These are phyloP conservation scores for Ditylenchus weischeri DNA, from an alignment of 2,888 invertebrate species.

Conservation along the genomic window DNA sequence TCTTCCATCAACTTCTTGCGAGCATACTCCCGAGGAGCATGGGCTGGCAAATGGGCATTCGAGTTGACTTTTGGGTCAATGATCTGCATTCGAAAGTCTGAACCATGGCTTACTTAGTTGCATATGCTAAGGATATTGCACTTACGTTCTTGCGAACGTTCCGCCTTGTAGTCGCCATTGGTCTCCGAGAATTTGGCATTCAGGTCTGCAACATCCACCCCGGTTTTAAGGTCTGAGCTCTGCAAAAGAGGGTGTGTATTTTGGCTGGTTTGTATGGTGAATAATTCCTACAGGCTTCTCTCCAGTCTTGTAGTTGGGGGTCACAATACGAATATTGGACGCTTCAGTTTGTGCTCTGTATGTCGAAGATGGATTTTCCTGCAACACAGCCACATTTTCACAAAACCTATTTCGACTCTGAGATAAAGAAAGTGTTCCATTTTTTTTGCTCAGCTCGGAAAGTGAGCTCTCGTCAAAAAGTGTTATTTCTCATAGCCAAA, in stretches of 20 bases:
- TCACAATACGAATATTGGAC: slow-evolving; percentile 39
- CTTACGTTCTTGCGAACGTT: slow-evolving; percentile 45
- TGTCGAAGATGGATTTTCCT: slow-evolving; percentile 16
- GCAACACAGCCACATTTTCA: neutral
- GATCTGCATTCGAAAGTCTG: slow-evolving; percentile 54
- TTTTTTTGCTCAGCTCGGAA: too few relatives aligned
- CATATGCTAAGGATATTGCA: too few relatives aligned
- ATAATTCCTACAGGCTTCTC: slow-evolving; percentile 44
- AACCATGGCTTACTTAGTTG: too few relatives aligned
- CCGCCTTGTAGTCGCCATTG: slow-evolving; percentile 54
- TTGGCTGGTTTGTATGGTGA: neutral
- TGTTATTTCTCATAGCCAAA: too few relatives aligned
- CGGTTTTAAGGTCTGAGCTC: slow-evolving; percentile 31
- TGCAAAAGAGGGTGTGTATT: slow-evolving; percentile 1
- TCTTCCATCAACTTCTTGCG: slow-evolving; percentile 46
- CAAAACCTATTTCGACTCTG: neutral
- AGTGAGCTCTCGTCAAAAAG: too few relatives aligned
- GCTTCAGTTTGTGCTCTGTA: slow-evolving; percentile 29
- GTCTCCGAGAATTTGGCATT: slow-evolving; percentile 43
- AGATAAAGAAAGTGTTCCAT: too few relatives aligned
- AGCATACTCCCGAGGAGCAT: slow-evolving; percentile 39
- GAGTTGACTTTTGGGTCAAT: slow-evolving; percentile 56
- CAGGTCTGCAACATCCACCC: slow-evolving; percentile 31
- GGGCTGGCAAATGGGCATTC: slow-evolving; percentile 30
- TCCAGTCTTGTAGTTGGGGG: slow-evolving; percentile 53